Evolutionary conservation across 2,888 invertebrate genomes (phyloP), one percentile per base, ranked within the genome.

Genomic region (Chrysolina oricalcia): DNA sequence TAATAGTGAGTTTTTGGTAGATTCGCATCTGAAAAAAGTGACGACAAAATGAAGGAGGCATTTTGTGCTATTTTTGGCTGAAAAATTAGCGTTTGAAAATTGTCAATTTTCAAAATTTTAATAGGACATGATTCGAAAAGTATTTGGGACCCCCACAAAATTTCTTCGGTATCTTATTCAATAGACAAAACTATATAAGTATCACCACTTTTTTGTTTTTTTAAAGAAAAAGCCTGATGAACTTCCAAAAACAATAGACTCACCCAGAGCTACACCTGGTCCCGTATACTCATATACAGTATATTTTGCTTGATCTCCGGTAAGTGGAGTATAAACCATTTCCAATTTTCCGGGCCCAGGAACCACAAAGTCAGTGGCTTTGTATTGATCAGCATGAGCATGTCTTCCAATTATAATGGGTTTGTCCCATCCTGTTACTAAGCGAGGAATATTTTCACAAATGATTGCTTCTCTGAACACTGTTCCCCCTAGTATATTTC

Each of bases 351-450:
- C 99, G 67, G 94, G 92, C 8, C 95, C 95, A 67, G 98, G 98
- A 0, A 99, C 96, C 13, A 99, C 92, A 89, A 98, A 98, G 89
- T 99, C 99, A 15, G 97, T 97, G 0, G 98, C 98, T 89, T 97
- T 97, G 89, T 98, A 98, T 89, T 98, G 98, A 90, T 99, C 99
- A 48, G 96, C 99, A 87, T 98, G 97, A 70, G 99, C 99, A 87
- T 99, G 99, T 91, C 99, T 95, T 3, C 99, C 99, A 86, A 99
- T 99, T 72, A 99, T 95, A 82, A 99, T 99, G 8, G 99, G 98
- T 85, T 98, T 95, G 65, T 93, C 94, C 99, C 99, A 99, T 48
- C 96, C 94, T 63, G 95, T 93, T 0, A 99, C 99, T 74, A 99
- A 91, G 79, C 98, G 93, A 10, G 99, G 99, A 88, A 99, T 97